phyloP scores from a whole-genome alignment of 2,113 vertebrate genomes.

The Myodes glareolus region DNA sequence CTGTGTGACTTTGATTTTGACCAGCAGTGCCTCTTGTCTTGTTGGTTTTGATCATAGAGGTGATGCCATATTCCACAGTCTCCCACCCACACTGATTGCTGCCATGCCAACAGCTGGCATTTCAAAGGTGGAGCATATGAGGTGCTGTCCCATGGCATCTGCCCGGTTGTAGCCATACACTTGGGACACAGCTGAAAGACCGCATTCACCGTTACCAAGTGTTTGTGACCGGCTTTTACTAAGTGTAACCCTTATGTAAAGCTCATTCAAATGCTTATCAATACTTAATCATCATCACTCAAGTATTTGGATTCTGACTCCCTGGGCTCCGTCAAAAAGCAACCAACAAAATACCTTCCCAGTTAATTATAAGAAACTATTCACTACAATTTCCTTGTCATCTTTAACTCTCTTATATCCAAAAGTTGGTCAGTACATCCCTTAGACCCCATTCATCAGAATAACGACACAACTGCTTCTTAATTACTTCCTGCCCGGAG shows the following conservation, averaged over 20 bases:
- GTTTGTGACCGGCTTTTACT: constrained; percentile 3
- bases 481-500: neutral
- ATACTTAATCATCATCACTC: constrained; percentile 25
- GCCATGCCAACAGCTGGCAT: neutral
- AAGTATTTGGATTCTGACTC: constrained; percentile 47
- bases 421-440: constrained; percentile 31
- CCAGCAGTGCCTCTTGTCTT: neutral
- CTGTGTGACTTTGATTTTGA: neutral
- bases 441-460: constrained; percentile 36
- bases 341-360: constrained; percentile 3
- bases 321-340: constrained; percentile 8
- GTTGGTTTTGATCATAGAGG: neutral
- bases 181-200: constrained; percentile 14
- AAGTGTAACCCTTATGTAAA: neutral
- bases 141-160: neutral
- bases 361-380: constrained; percentile 49
- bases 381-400: constrained; percentile 52
- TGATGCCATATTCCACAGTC: accelerated
- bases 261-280: neutral
- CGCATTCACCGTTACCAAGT: neutral
- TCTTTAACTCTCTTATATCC: constrained; percentile 26
- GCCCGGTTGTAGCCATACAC: neutral
- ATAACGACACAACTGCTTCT: constrained; percentile 3
- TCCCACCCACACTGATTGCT: neutral
- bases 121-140: neutral